A percentile compares a stretch with the other conserved stretches of the same genome.
Evolutionary conservation across 1,140 invertebrate genomes (phyloP).

Genomic region (Aphelinus certus): DNA sequence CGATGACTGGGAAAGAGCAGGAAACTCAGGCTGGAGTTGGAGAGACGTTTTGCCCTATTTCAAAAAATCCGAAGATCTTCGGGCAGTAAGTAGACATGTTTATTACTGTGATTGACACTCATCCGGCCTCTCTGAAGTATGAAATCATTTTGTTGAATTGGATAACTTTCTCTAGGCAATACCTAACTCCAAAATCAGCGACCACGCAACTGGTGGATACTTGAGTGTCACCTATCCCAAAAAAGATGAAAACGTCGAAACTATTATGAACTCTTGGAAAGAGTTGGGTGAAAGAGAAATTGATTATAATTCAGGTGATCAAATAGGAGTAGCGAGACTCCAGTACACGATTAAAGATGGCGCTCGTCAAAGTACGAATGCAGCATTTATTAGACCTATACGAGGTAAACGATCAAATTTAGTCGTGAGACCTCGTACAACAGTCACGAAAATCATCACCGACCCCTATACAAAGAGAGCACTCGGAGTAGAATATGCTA

Average conservation of each 20-base stretch:
- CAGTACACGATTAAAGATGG: slow-evolving; percentile 76
- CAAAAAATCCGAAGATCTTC: no score
- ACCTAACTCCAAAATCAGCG: no score
- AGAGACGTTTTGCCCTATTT: no score
- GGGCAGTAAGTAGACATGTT: no score
- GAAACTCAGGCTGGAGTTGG: no score
- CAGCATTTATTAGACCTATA: slow-evolving; percentile 75
- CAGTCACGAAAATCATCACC: slow-evolving; percentile 76
- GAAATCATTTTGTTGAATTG: no score
- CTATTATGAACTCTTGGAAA: slow-evolving; percentile 64
- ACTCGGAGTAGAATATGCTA: slow-evolving; percentile 72
- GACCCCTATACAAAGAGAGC: slow-evolving; percentile 73
- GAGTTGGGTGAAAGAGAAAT: slow-evolving; percentile 59
- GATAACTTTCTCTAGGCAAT: no score
- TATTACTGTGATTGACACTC: no score
- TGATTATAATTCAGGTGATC: slow-evolving; percentile 67
- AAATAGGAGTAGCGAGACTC: slow-evolving; percentile 69
- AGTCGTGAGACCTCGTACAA: slow-evolving; percentile 72
- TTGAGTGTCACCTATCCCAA: slow-evolving; percentile 71
- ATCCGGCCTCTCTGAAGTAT: no score
- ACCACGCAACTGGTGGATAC: slow-evolving; percentile 71
- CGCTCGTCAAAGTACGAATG: slow-evolving; percentile 73
- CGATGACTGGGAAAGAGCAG: no score
- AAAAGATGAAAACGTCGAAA: slow-evolving; percentile 65
- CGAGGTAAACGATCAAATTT: slow-evolving; percentile 75